phyloP scores from a whole-genome alignment of 2,113 vertebrate genomes.

The Vimba vimba region DNA sequence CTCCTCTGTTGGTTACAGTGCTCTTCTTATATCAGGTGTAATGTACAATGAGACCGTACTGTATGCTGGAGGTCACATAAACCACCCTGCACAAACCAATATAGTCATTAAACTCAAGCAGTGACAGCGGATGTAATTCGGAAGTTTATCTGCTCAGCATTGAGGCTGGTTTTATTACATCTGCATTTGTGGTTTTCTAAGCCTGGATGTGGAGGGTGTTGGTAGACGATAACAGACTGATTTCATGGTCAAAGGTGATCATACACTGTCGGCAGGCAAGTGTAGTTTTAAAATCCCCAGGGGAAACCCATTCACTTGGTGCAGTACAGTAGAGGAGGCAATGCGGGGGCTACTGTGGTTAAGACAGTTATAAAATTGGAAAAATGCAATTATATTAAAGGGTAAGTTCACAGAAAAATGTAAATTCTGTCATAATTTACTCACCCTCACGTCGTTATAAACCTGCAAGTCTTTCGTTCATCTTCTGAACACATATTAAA shows the following conservation, averaged over 20 bases:
- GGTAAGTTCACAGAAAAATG: no score
- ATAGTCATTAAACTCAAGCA: neutral
- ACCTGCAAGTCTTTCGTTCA: no score
- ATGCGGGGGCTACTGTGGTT: neutral
- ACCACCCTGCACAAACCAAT: neutral
- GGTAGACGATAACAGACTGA: neutral
- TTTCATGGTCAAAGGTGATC: neutral
- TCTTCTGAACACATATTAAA: no score
- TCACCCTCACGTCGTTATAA: no score
- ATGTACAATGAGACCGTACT: conserved; percentile 21
- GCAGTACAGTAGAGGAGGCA: neutral
- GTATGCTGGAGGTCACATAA: conserved; percentile 38
- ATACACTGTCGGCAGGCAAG: neutral
- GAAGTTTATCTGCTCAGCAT: neutral
- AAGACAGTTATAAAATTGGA: no score
- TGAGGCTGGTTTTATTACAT: conserved; percentile 8
- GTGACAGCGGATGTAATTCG: neutral
- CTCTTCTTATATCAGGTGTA: conserved; percentile 47
- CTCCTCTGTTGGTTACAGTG: conserved; percentile 43
- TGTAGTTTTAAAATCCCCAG: neutral
- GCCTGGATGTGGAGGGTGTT: neutral
- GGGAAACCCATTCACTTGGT: neutral
- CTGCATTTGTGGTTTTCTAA: neutral
- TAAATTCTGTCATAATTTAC: no score
- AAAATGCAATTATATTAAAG: no score